phyloP scores from a whole-genome alignment of 2,113 vertebrate genomes.

The Montifringilla adamsi region DNA sequence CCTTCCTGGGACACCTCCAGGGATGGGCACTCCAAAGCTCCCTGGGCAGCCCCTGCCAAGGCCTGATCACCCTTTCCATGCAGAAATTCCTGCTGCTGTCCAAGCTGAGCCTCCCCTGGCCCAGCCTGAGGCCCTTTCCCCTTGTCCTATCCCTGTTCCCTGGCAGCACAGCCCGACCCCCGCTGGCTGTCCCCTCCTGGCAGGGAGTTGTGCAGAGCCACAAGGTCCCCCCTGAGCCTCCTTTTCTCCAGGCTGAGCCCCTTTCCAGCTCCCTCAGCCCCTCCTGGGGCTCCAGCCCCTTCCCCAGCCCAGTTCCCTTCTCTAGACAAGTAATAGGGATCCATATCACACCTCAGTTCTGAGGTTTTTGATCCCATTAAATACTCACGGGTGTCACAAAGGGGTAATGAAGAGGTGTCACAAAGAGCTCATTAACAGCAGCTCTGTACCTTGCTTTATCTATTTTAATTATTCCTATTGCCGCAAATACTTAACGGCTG shows the following conservation, averaged over 20 bases:
- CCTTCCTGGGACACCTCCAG: not conserved
- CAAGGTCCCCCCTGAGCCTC: not conserved
- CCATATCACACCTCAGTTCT: not conserved
- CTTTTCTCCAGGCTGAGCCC: not conserved
- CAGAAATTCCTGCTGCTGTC: not conserved
- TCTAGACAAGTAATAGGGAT: not conserved
- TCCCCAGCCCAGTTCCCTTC: rapidly evolving
- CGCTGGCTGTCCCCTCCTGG: not conserved
- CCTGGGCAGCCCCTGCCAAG: not conserved
- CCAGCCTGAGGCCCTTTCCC: not conserved
- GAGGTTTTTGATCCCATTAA: not conserved
- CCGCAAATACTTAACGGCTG: not conserved
- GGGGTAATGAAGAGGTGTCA: not conserved
- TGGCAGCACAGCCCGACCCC: not conserved
- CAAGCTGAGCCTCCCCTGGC: not conserved
- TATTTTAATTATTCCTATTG: not conserved
- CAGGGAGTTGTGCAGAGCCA: not conserved
- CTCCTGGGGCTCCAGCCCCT: not conserved
- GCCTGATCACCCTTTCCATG: not conserved
- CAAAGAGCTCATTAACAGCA: not conserved
- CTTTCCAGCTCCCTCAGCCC: not conserved
- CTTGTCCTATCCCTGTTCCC: not conserved
- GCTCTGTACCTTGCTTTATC: not conserved
- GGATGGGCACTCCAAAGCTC: not conserved
- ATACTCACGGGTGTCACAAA: not conserved